These are phyloP conservation scores for Lamellibrachia luymesi DNA, from an alignment of 1,140 invertebrate genomes.

Conservation along the genomic window DNA sequence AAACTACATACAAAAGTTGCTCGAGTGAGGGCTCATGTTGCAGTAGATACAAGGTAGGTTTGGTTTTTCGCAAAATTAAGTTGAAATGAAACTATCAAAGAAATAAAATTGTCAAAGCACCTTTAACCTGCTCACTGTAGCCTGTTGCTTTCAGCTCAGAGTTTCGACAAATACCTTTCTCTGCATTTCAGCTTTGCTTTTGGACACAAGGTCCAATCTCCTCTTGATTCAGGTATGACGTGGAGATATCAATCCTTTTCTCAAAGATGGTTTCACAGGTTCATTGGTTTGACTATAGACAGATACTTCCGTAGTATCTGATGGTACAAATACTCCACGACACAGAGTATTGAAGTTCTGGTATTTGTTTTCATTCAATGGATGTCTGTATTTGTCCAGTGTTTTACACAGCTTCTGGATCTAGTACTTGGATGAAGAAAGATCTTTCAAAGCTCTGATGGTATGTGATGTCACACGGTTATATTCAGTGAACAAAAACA, in stretches of 20 bases:
- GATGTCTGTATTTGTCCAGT: neutral
- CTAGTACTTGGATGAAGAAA: neutral
- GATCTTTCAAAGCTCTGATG: neutral
- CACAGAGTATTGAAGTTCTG: neutral
- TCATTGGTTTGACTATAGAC: neutral
- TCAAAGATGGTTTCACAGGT: conserved; percentile 6
- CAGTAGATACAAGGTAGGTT: too few species aligned
- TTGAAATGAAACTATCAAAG: too few species aligned
- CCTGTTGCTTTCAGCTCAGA: neutral
- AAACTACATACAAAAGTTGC: too few species aligned
- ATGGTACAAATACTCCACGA: neutral
- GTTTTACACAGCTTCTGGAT: neutral
- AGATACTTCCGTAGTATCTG: neutral
- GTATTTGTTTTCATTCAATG: neutral
- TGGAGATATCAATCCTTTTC: neutral
- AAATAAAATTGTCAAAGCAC: neutral
- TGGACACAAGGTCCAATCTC: neutral
- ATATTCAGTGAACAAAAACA: too few species aligned
- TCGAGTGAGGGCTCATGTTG: too few species aligned
- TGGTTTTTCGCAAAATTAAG: too few species aligned
- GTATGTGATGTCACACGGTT: neutral
- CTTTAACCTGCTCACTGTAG: neutral
- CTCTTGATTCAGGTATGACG: neutral
- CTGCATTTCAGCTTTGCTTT: too few species aligned
- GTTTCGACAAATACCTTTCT: too few species aligned